Evolutionary conservation across 2,797 vertebrate species (phyloP).

Genomic region (Podargus strigoides): DNA sequence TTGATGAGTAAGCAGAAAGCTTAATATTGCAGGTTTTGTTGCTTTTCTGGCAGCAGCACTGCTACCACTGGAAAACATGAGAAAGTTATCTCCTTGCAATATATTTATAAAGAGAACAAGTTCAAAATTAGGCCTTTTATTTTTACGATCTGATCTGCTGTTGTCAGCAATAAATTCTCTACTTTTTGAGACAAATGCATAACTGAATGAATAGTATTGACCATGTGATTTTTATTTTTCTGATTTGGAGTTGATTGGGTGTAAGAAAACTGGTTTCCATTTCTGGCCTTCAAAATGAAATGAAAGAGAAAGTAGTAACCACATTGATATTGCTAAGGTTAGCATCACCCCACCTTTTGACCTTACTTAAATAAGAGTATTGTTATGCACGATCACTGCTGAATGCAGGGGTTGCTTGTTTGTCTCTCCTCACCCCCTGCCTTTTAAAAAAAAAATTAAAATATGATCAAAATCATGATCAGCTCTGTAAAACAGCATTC

Average conservation of each 20-base stretch:
- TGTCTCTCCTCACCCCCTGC: accelerated
- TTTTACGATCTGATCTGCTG: background rate
- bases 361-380: background rate
- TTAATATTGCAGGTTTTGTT: background rate
- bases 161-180: background rate
- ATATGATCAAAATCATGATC: background rate
- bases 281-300: background rate
- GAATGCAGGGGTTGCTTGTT: background rate
- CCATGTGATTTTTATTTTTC: background rate
- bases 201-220: background rate
- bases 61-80: background rate
- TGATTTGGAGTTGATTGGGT: background rate
- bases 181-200: background rate
- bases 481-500: background rate
- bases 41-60: background rate
- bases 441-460: background rate
- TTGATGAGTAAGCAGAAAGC: background rate
- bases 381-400: background rate
- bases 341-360: background rate
- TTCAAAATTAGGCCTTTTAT: background rate
- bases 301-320: background rate
- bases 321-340: background rate
- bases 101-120: background rate
- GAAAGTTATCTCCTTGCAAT: background rate
- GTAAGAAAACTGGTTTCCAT: background rate